phyloP scores from a whole-genome alignment of 2,113 vertebrate species.

The Piaya cayana region DNA sequence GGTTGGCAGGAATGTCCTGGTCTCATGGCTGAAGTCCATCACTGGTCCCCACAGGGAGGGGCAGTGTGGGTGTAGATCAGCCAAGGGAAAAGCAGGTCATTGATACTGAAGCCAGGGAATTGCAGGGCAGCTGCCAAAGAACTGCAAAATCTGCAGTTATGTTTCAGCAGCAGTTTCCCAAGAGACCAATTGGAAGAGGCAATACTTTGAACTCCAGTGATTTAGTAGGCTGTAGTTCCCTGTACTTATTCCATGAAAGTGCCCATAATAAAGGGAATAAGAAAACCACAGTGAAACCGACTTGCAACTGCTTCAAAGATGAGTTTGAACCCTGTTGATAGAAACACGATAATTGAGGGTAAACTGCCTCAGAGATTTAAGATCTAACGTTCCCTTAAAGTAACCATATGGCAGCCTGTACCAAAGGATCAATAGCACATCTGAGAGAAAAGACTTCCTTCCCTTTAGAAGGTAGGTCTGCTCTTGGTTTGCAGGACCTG shows the following conservation, averaged over 20 bases:
- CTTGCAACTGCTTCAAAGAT: background rate
- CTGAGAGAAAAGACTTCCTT: background rate
- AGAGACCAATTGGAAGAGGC: background rate
- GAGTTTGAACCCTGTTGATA: background rate
- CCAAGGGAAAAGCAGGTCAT: background rate
- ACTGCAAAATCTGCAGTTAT: background rate
- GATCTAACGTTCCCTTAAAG: background rate
- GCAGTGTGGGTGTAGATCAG: background rate
- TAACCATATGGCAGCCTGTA: background rate
- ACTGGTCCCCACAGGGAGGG: background rate
- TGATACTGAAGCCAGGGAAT: background rate
- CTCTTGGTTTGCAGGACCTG: background rate
- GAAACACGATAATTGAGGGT: background rate
- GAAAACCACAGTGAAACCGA: background rate
- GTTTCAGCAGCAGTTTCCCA: background rate
- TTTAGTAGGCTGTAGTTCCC: background rate
- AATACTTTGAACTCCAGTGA: background rate
- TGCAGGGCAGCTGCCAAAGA: background rate
- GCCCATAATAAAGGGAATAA: background rate
- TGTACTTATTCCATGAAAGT: background rate
- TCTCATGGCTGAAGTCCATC: background rate
- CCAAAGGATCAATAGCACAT: background rate
- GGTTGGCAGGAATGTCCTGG: background rate
- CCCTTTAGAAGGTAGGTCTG: background rate
- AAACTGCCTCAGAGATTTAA: background rate